These are phyloP conservation scores for Sterrhoptilus dennistouni DNA, from an alignment of 2,113 vertebrate species.

Conservation along the genomic window DNA sequence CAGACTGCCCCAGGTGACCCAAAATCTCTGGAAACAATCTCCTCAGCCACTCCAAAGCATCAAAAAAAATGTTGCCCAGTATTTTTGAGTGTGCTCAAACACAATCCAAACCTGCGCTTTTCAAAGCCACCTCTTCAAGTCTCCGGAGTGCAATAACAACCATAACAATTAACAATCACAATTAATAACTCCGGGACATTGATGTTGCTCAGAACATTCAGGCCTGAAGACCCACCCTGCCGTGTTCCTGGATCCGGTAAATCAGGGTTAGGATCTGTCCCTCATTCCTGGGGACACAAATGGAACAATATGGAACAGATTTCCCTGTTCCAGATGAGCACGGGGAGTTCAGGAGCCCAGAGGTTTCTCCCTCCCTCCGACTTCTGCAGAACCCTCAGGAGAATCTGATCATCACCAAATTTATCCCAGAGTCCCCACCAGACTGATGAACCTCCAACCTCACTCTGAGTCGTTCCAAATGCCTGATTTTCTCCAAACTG, in stretches of 20 bases:
- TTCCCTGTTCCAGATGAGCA: background rate
- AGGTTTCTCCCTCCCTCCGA: background rate
- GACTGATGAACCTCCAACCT: background rate
- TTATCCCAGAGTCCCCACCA: background rate
- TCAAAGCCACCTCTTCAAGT: background rate
- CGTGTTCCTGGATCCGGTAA: background rate
- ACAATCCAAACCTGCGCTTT: background rate
- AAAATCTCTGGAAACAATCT: background rate
- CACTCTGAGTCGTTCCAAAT: background rate
- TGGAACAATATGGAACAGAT: too few relatives aligned
- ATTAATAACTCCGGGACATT: background rate
- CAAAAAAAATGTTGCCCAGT: background rate
- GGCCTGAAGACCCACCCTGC: background rate
- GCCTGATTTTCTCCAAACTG: background rate
- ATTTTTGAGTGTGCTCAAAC: background rate
- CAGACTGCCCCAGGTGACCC: background rate
- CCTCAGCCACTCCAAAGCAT: background rate
- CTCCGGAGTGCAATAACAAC: background rate
- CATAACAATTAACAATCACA: background rate
- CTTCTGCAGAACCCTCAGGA: background rate
- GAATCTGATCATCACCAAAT: background rate
- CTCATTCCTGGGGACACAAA: background rate
- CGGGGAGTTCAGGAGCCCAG: background rate
- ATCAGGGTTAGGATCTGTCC: background rate
- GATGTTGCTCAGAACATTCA: background rate